Base-by-base conservation (phyloP, 2,797 vertebrate genomes). In the Etheostoma nigrum region DNA sequence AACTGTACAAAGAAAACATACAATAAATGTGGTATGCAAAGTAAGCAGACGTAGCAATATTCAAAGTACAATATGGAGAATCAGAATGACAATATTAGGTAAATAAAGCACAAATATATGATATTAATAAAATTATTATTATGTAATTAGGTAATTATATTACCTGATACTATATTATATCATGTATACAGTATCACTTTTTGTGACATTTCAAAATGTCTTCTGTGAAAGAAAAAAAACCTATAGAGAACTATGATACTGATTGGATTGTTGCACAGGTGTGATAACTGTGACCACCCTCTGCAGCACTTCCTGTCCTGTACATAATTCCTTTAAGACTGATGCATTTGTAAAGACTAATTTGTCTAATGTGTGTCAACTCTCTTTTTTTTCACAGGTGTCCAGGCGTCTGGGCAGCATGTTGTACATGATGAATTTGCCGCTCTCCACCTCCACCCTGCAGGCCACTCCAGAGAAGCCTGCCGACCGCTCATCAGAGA, bases 381-480 rank as follows among this genome's bases (percentile, higher is more conserved):
- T 23, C 13, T 48, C 40, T 64, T 59, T 40, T 5, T 48, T 47
- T 52, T 27, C 47, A 44, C 86, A 99, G 98, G 96, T 99, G 55
- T 98, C 96, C 57, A 95, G 96, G 21, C 95, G 96, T 10, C 44
- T 98, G 88, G 96, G 96, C 74, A 97, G 89, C 19, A 91, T 95
- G 82, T 84, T 98, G 79, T 97, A 96, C 88, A 96, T 96, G 95
- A 95, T 96, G 95, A 97, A 96, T 69, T 90, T 97, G 65, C 95
- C 96, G 1, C 86, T 97, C 65, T 70, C 96, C 0, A 4, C 93
- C 55, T 30, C 93, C 42, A 51, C 93, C 25, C 85, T 96, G 73
- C 93, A 96, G 72, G 75, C 94, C 44, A 75, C 94, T 7, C 66
- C 95, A 0, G 95, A 95, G 79, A 97, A 97, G 85, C 53, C 95